Conservation (phyloP, 2,888 invertebrate species). For the Clivina fossor region DNA sequence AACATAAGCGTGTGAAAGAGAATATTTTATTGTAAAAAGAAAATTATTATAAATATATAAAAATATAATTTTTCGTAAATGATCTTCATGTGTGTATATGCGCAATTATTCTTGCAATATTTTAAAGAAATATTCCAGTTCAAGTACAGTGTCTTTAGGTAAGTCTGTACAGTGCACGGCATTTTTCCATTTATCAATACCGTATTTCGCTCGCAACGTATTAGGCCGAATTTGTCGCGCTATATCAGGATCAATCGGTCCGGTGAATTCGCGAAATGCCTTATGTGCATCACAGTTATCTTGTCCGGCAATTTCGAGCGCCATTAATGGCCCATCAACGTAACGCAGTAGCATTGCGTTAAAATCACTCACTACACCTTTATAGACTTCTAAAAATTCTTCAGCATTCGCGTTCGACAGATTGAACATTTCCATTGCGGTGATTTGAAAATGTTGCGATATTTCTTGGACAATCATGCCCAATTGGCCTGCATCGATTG, state of each 20-base stretch:
- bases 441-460: constrained; percentile 73
- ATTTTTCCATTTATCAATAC: constrained; percentile 79
- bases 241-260: constrained; percentile 90
- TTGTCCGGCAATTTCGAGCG: constrained; percentile 76
- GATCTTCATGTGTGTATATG: neutral
- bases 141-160: constrained; percentile 80
- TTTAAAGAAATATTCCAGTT: constrained; percentile 81
- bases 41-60: too few relatives aligned
- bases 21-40: too few relatives aligned
- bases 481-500: constrained; percentile 70
- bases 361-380: constrained; percentile 77
- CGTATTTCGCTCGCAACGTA: constrained; percentile 82
- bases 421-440: constrained; percentile 77
- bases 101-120: constrained; percentile 54
- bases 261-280: constrained; percentile 81
- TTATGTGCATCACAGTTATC: constrained; percentile 63
- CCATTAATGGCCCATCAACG: constrained; percentile 82
- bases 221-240: constrained; percentile 81
- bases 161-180: constrained; percentile 94
- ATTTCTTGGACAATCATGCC: constrained; percentile 76
- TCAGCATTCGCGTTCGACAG: constrained; percentile 82
- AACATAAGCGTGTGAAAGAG: too few relatives aligned
- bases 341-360: constrained; percentile 84
- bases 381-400: constrained; percentile 92
- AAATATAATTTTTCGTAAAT: too few relatives aligned